phyloP scores from a whole-genome alignment of 1,140 invertebrate species.

The Samia ricini region DNA sequence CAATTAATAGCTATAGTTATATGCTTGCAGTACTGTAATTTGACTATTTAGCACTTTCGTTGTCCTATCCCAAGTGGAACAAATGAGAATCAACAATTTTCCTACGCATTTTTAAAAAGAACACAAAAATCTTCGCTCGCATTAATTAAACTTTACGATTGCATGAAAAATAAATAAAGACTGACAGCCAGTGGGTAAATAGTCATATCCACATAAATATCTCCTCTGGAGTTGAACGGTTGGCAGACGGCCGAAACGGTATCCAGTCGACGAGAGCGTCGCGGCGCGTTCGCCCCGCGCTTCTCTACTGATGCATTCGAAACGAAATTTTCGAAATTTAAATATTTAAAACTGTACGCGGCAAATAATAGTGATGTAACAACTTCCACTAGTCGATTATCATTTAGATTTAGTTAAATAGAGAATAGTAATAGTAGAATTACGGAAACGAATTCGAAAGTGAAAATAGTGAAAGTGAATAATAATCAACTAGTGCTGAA shows the following conservation, averaged over 20 bases:
- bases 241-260: conserved; percentile 66
- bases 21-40: too few species aligned
- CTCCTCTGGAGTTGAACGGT: conserved; percentile 70
- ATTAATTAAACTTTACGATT: conserved; percentile 9
- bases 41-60: too few species aligned
- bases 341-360: conserved; percentile 25
- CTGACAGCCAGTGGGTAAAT: conserved; percentile 44
- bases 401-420: not conserved
- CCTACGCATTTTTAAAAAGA: not conserved
- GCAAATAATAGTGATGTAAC: conserved; percentile 11
- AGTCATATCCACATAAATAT: conserved; percentile 72
- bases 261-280: conserved; percentile 63
- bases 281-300: conserved; percentile 58
- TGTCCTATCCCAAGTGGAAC: not conserved
- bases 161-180: conserved; percentile 21
- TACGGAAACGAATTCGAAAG: conserved; percentile 3
- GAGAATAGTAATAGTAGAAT: not conserved
- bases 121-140: not conserved
- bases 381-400: not conserved
- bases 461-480: not conserved
- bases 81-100: not conserved
- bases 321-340: conserved; percentile 29
- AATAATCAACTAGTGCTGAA: not conserved
- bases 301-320: conserved; percentile 41
- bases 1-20: too few species aligned